Evolutionary conservation across 1,140 invertebrate genomes (phyloP).

Genomic region (Nasonia longicornis): DNA sequence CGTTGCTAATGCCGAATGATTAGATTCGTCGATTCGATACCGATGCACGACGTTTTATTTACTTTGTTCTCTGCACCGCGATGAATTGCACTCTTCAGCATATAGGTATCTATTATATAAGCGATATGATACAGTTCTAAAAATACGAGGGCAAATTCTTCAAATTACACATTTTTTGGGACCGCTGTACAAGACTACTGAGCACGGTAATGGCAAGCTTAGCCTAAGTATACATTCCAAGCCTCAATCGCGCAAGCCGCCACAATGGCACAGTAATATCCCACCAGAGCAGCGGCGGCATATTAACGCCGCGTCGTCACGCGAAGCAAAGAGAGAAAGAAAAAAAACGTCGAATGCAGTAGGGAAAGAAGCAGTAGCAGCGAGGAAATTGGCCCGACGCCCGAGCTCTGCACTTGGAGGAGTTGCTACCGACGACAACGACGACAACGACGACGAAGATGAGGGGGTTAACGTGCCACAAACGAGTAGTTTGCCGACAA

Average conservation of each 20-base stretch:
- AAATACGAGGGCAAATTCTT: background rate
- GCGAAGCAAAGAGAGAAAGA: background rate
- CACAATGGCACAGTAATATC: background rate
- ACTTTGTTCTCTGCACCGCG: background rate
- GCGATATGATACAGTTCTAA: background rate
- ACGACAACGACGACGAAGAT: no score
- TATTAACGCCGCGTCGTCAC: background rate
- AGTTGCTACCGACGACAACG: background rate
- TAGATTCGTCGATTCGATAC: conserved; percentile 1
- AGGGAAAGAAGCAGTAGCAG: background rate
- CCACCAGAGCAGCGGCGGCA: no score
- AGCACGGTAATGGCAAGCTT: background rate
- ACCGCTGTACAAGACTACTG: no score
- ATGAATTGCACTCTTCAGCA: background rate
- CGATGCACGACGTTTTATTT: background rate
- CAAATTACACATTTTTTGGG: background rate
- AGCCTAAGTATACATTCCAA: background rate
- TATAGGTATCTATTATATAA: no score
- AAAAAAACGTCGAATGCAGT: background rate
- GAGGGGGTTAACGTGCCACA: conserved; percentile 7
- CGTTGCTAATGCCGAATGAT: background rate
- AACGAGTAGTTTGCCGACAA: background rate
- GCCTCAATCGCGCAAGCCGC: background rate
- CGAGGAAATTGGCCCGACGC: conserved; percentile 17
- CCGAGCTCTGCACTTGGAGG: background rate